Conservation (phyloP, 1,140 invertebrate genomes). For the Vanessa tameamea region DNA sequence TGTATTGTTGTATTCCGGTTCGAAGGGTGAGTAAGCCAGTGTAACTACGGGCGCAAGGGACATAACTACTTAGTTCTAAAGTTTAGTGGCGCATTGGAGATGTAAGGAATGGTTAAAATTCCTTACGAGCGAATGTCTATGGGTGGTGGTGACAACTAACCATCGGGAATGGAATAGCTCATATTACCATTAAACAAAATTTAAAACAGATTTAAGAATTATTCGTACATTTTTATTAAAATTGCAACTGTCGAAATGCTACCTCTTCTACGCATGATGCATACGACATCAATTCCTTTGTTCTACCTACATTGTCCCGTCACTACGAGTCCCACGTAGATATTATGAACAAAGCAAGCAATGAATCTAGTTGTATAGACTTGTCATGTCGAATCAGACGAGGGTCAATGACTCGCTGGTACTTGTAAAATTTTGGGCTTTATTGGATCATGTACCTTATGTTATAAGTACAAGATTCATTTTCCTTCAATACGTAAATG, state of each 20-base stretch:
- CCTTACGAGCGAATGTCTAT: no score
- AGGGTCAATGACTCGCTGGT: background rate
- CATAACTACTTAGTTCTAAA: no score
- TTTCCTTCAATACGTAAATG: background rate
- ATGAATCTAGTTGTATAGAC: background rate
- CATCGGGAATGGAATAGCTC: no score
- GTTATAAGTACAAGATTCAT: background rate
- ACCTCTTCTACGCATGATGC: background rate
- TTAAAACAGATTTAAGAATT: no score
- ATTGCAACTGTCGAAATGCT: background rate
- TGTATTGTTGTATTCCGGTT: no score
- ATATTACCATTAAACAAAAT: no score
- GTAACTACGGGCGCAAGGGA: no score
- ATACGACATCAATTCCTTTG: background rate
- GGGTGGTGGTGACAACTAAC: no score
- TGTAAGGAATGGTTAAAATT: no score
- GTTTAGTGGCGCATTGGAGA: no score
- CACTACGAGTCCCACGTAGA: background rate
- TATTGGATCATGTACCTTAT: background rate
- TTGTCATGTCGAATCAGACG: background rate
- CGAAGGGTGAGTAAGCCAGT: no score
- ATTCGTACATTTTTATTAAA: no score
- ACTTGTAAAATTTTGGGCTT: background rate
- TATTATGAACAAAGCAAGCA: background rate
- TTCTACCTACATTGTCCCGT: background rate